Base-by-base conservation (phyloP, 2,888 invertebrate species). In the Vanessa cardui region DNA sequence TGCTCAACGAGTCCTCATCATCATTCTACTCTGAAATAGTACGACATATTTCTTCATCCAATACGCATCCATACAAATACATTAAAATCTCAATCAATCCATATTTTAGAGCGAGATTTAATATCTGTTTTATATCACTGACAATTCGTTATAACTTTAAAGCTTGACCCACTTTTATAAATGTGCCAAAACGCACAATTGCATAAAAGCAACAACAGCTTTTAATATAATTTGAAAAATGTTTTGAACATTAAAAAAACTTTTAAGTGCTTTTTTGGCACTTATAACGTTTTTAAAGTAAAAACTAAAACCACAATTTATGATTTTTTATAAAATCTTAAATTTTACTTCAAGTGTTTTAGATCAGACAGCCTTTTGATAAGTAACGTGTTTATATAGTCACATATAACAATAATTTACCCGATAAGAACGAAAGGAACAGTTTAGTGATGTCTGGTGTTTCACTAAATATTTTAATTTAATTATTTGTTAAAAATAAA, bases 181-280 rank as follows among this genome's bases (percentile, higher is more conserved):
- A 31, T 7, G 54, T 33, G 54, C 31, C 21, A 20, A 58, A 45
- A 58, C 44, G 45, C 45, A 45, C 7, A 45, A 21, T 21, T 6
- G 18, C 18, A 18, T 58, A 58, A 33, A 39, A 4, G 58, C 16
- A 54, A 54, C 26, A 7, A 33, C 7, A 54, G 15, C 54, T n/a
- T 16, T 31, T 54, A 54, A n/a, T 45, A 21, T 33, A 44, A 6
- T 58, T 58, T 45, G 15, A 15, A 58, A 44, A 58, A 58, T 21
- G 21, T 45, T 16, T 21, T 16, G 45, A 16, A 39, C 8, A 20
- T 58, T 7, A 20, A 21, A 21, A 45, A 54, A 58, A 45, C 15
- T 58, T 58, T 45, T 58, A 58, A 58, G 58, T 58, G 45, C 44
- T 21, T 58, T 45, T 39, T 58, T 58, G 44, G 58, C 45, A 44